Evolutionary conservation across 2,113 vertebrate genomes (phyloP), one percentile per base, ranked within the genome.

Genomic region (Acanthochromis polyacanthus): DNA sequence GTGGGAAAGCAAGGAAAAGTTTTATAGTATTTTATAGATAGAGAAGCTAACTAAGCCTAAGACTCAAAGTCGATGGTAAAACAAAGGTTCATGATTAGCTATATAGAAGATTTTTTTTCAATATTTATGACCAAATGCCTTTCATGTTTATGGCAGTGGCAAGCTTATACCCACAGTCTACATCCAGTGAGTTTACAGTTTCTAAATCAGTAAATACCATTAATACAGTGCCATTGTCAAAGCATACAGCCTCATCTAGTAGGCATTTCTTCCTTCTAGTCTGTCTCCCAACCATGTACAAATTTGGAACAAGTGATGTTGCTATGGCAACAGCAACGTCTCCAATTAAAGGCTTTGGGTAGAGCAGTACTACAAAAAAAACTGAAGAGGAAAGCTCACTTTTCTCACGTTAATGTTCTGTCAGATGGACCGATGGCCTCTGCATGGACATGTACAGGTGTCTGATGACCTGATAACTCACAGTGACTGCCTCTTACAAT

Each of bases 291-390:
- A 45, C 20, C n/a, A 17, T 70, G 50, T 57, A 36, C 36, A 58
- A 10, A 73, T 71, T 40, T 73, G 46, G 50, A 84, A 69, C 25
- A 55, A 64, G 50, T 51, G 23, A 25, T 59, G 89, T 89, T 90
- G 71, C 80, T 64, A 89, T 83, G 71, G 84, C 45, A 85, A 88
- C 89, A 68, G 11, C 40, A 75, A 50, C 52, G 61, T 74, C 53
- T 85, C 14, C 48, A 56, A 79, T 76, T 80, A 61, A 71, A 60
- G 60, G 56, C 56, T 58, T 40, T 71, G 55, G 70, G 28, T 69
- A 57, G 55, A 62, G 40, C 40, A 14, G 40, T 43, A 12, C 70
- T 76, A 51, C 43, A 46, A 52, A 77, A 28, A 22, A 25, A 56
- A 16, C 12, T 30, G 48, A 50, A 48, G 4, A 57, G 69, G 50